Base-by-base conservation (phyloP, 2,888 invertebrate species). In the Nebria salina region DNA sequence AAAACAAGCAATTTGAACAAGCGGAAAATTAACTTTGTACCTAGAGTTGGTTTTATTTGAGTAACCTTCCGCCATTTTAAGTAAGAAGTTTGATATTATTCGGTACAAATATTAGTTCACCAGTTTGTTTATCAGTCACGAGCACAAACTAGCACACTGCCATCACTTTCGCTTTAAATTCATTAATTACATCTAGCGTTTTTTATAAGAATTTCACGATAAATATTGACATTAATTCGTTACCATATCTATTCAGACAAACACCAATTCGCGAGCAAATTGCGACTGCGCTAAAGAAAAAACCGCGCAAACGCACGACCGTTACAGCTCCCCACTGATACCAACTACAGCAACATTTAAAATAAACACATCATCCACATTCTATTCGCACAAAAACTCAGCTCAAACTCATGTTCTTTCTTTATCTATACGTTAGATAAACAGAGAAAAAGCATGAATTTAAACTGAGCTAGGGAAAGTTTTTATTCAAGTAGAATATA, bases 61-160 rank as follows among this genome's bases (percentile, higher is more conserved):
- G 74, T 75, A 80, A 65, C 80, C 80, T 70, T 75, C 75, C 80
- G 80, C 80, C 80, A 80, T 80, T 75, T 80, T 80, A 20, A 80
- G 80, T 80, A 75, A 43, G 75, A 72, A 25, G n/a, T 72, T 72
- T 34, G 25, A n/a, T 68, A 26, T 70, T 25, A 25, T 25, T 68
- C 11, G 34, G 11, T 70, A 70, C 25, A 70, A 70, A 26, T 70
- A 11, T 15, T 34, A 26, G 54, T 54, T 26, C 70, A 73, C 41
- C 73, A 20, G 41, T 73, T 73, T 73, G 73, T 42, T 73, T 41
- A 34, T 43, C 20, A 68, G 20, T 68, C 68, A 26, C 26, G 43
- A 73, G 26, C 15, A 73, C 41, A 43, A 73, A 41, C 42, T 73
- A 73, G n/a, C 73, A 73, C 73, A 42, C n/a, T 73, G 15, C 26